phyloP scores from a whole-genome alignment of 2,888 invertebrate genomes.

The Balanococcus diminutus region DNA sequence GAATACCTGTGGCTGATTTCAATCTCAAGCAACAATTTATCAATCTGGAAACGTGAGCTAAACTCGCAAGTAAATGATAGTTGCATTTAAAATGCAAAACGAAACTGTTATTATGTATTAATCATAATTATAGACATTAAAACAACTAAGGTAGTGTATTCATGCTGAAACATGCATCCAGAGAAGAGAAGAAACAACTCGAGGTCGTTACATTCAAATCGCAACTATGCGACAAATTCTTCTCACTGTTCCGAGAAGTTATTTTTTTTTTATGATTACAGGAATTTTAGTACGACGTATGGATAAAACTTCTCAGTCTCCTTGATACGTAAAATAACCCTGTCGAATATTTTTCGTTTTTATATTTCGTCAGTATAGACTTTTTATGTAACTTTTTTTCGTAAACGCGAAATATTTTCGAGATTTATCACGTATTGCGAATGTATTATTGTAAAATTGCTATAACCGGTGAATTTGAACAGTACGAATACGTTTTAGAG shows the following conservation, averaged over 20 bases:
- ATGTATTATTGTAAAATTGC: too few relatives aligned
- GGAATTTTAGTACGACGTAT: background rate
- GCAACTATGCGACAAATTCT: constrained; percentile 26
- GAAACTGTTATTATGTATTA: constrained; percentile 11
- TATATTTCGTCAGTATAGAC: background rate
- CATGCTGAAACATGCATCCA: background rate
- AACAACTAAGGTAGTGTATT: constrained; percentile 19
- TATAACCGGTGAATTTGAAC: too few relatives aligned
- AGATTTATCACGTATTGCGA: background rate
- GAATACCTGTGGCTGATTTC: background rate
- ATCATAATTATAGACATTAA: constrained; percentile 19
- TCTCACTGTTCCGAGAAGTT: constrained; percentile 6
- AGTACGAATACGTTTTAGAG: too few relatives aligned
- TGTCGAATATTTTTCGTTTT: background rate
- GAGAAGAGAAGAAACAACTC: background rate
- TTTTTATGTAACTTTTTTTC: background rate
- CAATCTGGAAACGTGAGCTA: constrained; percentile 12
- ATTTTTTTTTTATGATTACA: constrained; percentile 13
- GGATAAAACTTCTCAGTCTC: background rate
- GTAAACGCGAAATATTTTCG: background rate
- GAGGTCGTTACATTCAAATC: constrained; percentile 39
- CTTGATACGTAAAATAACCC: background rate
- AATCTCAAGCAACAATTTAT: constrained; percentile 7
- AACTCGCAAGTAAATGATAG: constrained; percentile 7
- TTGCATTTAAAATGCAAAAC: constrained; percentile 7